Percentiles rank a stretch among this genome's conserved stretches.
Evolutionary conservation across 2,888 invertebrate species (phyloP).

Genomic region (Acronicta leporina): DNA sequence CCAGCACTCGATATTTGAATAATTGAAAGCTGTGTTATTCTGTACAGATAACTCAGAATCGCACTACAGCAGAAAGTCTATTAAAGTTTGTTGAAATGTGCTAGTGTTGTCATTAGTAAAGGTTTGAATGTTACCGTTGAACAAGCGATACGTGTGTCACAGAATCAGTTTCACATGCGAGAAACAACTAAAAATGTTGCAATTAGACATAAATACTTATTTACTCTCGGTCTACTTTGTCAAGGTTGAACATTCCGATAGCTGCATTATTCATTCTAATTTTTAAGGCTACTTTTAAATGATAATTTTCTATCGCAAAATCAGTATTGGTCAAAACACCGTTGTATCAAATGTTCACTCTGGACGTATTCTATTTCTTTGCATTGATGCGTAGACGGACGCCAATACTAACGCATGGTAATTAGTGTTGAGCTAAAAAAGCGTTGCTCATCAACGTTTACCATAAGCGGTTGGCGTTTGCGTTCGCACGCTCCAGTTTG

Average conservation of each 20-base stretch:
- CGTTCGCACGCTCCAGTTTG: conserved; percentile 77
- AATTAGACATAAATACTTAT: no score
- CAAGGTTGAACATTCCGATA: no score
- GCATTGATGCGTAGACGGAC: conserved; percentile 29
- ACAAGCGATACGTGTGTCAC: conserved; percentile 1
- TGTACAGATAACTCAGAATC: conserved; percentile 3
- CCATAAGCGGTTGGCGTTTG: conserved; percentile 60
- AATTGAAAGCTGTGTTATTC: conserved; percentile 15
- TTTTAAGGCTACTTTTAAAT: no score
- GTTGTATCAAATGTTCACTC: conserved; percentile 5
- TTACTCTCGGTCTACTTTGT: no score
- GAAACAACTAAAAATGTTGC: no score
- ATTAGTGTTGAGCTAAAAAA: conserved; percentile 62
- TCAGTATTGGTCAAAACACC: background rate
- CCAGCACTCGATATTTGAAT: background rate
- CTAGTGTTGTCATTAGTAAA: conserved; percentile 13
- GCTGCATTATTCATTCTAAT: no score
- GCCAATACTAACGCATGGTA: conserved; percentile 54
- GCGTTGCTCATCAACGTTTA: conserved; percentile 63
- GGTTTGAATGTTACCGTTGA: conserved; percentile 4
- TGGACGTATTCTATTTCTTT: conserved; percentile 29
- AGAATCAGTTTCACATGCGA: no score
- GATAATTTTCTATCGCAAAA: no score
- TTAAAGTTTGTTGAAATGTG: conserved; percentile 15
- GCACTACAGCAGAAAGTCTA: conserved; percentile 34